A percentile compares a stretch with the other conserved stretches of the same genome.
Conservation (phyloP, 2,113 vertebrate species). For the Oryzias woworae region DNA sequence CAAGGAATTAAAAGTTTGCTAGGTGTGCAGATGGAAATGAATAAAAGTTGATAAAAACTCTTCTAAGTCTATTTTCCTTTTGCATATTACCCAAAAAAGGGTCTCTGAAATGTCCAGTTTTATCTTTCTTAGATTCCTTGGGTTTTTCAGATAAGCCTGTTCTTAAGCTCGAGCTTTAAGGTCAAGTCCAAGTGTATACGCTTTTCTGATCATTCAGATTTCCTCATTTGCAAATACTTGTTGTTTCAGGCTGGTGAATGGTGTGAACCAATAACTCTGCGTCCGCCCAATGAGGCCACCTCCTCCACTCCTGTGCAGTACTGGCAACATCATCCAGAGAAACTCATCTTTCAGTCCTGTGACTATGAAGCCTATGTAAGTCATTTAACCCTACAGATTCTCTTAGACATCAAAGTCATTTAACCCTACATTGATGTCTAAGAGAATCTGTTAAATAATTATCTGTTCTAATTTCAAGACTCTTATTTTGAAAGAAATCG, state of each 20-base stretch:
- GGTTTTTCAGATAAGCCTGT: slow-evolving; percentile 19
- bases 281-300: slow-evolving; percentile 96
- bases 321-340: slow-evolving; percentile 98
- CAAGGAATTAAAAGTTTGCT: slow-evolving; percentile 17
- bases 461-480: no score
- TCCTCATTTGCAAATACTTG: slow-evolving; percentile 45
- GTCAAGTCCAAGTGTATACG: slow-evolving; percentile 8
- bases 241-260: slow-evolving; percentile 96
- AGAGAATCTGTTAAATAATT: no score
- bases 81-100: slow-evolving; percentile 18
- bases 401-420: no score
- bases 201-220: slow-evolving; percentile 5
- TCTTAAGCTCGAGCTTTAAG: not conserved
- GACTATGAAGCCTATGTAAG: slow-evolving; percentile 99
- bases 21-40: slow-evolving; percentile 10
- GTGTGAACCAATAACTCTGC: slow-evolving; percentile 97
- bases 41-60: slow-evolving; percentile 5
- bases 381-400: slow-evolving; percentile 40
- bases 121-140: slow-evolving; percentile 14
- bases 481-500: no score
- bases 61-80: slow-evolving; percentile 35
- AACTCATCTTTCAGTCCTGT: slow-evolving; percentile 99
- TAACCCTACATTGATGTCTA: not conserved
- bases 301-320: slow-evolving; percentile 97
- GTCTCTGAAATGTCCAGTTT: slow-evolving; percentile 9